These are phyloP conservation scores for Eupithecia inturbata DNA, from an alignment of 2,888 invertebrate species.

Conservation along the genomic window DNA sequence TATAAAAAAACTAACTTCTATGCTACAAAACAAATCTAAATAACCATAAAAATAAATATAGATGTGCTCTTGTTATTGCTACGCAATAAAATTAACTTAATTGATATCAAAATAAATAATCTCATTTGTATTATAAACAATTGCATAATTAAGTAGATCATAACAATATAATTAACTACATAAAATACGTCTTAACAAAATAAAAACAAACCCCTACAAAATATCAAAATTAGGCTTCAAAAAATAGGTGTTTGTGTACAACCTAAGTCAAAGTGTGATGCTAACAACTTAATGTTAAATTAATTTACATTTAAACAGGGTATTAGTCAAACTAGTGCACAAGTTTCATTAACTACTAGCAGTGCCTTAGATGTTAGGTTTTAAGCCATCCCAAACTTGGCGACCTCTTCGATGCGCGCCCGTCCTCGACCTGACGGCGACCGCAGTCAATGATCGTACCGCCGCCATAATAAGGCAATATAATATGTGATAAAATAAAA, in stretches of 20 bases:
- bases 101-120: conserved; percentile 41
- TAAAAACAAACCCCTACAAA: conserved; percentile 3
- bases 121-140: conserved; percentile 36
- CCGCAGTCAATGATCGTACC: too few relatives aligned
- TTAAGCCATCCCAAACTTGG: too few relatives aligned
- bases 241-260: conserved; percentile 9
- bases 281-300: not conserved
- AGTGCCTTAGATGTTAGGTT: too few relatives aligned
- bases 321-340: too few relatives aligned
- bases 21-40: not conserved
- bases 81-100: conserved; percentile 30
- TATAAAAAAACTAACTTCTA: not conserved
- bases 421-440: too few relatives aligned
- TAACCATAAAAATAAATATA: conserved; percentile 3
- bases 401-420: too few relatives aligned
- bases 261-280: not conserved
- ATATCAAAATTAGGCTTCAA: not conserved
- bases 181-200: conserved; percentile 13
- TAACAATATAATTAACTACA: conserved; percentile 4
- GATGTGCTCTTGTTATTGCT: conserved; percentile 16
- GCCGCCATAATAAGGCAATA: too few relatives aligned
- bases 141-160: conserved; percentile 20
- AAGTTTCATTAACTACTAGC: too few relatives aligned
- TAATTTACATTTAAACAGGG: not conserved
- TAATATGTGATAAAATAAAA: too few relatives aligned